Conservation (phyloP, 2,888 invertebrate species). For the Tipula vernalis region DNA sequence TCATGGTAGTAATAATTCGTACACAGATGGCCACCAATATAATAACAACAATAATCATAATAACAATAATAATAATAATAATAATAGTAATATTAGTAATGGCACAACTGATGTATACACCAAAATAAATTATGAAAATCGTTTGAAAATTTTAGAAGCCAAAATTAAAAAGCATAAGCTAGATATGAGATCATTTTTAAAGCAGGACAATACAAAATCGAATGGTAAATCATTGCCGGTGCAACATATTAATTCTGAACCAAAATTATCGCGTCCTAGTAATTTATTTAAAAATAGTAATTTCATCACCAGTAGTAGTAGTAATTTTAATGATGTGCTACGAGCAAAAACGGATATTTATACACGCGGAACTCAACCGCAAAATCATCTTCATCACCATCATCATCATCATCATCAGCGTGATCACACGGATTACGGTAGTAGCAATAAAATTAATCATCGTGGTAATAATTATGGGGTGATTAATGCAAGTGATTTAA, state of each 20-base stretch:
- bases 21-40: not conserved
- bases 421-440: not conserved
- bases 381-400: not conserved
- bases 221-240: not conserved
- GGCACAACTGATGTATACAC: not conserved
- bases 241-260: not conserved
- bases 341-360: not conserved
- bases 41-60: not conserved
- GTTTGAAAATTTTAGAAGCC: slow-evolving; percentile 23
- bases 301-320: not conserved
- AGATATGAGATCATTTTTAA: slow-evolving; percentile 24
- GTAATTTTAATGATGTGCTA: not conserved
- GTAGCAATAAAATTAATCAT: not conserved
- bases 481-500: slow-evolving; percentile 14
- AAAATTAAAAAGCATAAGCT: slow-evolving; percentile 26
- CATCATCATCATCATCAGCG: not conserved
- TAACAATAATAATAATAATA: no score
- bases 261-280: not conserved
- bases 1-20: not conserved
- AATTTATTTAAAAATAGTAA: not conserved
- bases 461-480: slow-evolving; percentile 13
- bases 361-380: not conserved
- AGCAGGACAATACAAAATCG: not conserved
- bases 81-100: not conserved
- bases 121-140: slow-evolving; percentile 22